Evolutionary conservation across 2,113 vertebrate genomes (phyloP).

Genomic region (Thomomys bottae): DNA sequence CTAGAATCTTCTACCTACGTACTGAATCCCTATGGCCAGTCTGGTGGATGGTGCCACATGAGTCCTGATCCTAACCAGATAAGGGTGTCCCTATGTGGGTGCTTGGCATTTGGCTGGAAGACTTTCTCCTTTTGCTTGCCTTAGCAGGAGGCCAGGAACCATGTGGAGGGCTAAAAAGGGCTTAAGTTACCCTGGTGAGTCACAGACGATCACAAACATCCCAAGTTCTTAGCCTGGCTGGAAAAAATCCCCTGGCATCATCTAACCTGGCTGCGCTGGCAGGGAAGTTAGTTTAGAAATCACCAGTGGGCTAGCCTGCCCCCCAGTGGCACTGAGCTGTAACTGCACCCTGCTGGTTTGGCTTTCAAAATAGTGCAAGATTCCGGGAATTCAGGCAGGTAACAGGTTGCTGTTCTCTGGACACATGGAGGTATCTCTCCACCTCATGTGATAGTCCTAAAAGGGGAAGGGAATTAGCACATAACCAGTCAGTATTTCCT

Average conservation of each 20-base stretch:
- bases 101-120: slow-evolving; percentile 27
- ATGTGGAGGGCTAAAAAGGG: not conserved
- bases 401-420: not conserved
- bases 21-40: not conserved
- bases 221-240: not conserved
- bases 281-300: not conserved
- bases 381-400: not conserved
- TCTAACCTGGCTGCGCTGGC: not conserved
- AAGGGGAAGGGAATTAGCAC: not conserved
- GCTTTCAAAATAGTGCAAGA: not conserved
- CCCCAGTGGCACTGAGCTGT: not conserved
- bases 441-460: not conserved
- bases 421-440: not conserved
- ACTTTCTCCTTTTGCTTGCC: slow-evolving; percentile 41
- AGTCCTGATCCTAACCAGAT: not conserved
- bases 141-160: not conserved
- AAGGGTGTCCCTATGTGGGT: not conserved
- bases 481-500: not conserved
- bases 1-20: not conserved
- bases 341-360: slow-evolving; percentile 14
- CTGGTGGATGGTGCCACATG: not conserved
- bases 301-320: slow-evolving; percentile 58
- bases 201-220: not conserved
- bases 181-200: not conserved
- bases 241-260: not conserved